Evolutionary conservation across 2,797 vertebrate genomes (phyloP), one percentile per base, ranked within the genome.

Genomic region (Sphaeramia orbicularis): DNA sequence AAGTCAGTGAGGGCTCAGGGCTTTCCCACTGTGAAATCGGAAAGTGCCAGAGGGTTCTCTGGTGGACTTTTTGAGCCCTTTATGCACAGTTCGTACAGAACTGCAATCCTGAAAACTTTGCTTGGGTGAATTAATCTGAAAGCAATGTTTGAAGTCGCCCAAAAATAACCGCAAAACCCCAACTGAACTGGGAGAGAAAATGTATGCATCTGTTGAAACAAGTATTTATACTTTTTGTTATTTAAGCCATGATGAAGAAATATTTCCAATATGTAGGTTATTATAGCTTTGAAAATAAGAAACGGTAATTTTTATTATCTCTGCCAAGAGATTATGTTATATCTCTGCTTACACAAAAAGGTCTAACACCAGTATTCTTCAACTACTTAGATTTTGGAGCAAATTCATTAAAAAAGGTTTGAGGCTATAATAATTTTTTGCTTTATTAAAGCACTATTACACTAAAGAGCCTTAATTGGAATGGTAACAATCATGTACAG

Each of bases 21-120:
- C 65, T 74, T 58, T 78, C 65, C 74, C 49, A 62, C 71, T 71
- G 64, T 78, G 64, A 81, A 76, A 83, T 57, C 4, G 0, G 40
- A 68, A 73, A 78, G 64, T 75, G 69, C 80, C 78, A 66, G 42
- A 61, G 74, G 76, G 74, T 62, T 79, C 56, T 81, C 32, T 68
- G 14, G 81, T 74, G 51, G 65, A 80, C 62, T 59, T 73, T 76
- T 71, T 78, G 27, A 87, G 62, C 19, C 78, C 45, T 73, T 80
- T 74, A 76, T 85, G 56, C 66, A 69, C 71, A 66, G 59, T 87
- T 79, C 81, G 59, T 58, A 44, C 59, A 65, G 57, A 41, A 76
- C 63, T 72, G 61, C 68, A 76, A 78, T 52, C 56, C 52, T 59
- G 56, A 63, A 71, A 57, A 76, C 54, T 76, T 64, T 52, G 63